Percentiles rank a stretch among this genome's conserved stretches.
Evolutionary conservation across 2,888 invertebrate species (phyloP).

Genomic region (Agrotis puta): DNA sequence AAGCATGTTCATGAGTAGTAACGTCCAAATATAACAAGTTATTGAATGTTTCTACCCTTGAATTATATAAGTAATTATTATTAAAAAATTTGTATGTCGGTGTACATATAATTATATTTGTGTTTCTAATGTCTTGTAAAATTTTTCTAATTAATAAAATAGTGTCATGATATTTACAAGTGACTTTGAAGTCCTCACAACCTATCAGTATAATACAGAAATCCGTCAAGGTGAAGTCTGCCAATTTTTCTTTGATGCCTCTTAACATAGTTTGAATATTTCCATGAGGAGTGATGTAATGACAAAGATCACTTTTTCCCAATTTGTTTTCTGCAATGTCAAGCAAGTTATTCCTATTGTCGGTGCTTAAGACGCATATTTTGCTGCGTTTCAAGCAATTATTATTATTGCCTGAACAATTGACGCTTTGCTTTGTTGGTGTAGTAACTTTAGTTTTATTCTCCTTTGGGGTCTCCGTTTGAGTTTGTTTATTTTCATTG

Average conservation of each 20-base stretch:
- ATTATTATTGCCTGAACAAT: too few relatives aligned
- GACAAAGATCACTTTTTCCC: background rate
- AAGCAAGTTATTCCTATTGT: too few relatives aligned
- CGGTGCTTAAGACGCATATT: too few relatives aligned
- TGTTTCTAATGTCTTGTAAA: background rate
- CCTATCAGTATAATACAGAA: constrained; percentile 6
- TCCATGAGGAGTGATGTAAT: background rate
- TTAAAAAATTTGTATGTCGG: constrained; percentile 3
- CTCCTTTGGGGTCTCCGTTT: too few relatives aligned
- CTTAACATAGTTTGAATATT: background rate
- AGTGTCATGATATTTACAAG: constrained; percentile 1
- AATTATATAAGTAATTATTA: background rate
- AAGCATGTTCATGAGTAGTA: constrained; percentile 2
- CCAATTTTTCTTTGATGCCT: constrained; percentile 6
- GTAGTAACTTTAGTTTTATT: too few relatives aligned
- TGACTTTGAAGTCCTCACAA: constrained; percentile 1
- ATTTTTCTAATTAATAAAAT: constrained; percentile 1
- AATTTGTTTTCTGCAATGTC: too few relatives aligned
- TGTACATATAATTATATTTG: constrained; percentile 1
- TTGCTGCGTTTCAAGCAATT: too few relatives aligned
- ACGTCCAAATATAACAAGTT: background rate
- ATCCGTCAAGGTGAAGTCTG: background rate
- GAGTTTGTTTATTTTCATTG: too few relatives aligned
- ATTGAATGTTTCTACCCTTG: background rate
- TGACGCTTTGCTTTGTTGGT: too few relatives aligned